A percentile compares a stretch with the other conserved stretches of the same genome.
Conservation (phyloP, 2,888 invertebrate species). For the Agrochola lota region DNA sequence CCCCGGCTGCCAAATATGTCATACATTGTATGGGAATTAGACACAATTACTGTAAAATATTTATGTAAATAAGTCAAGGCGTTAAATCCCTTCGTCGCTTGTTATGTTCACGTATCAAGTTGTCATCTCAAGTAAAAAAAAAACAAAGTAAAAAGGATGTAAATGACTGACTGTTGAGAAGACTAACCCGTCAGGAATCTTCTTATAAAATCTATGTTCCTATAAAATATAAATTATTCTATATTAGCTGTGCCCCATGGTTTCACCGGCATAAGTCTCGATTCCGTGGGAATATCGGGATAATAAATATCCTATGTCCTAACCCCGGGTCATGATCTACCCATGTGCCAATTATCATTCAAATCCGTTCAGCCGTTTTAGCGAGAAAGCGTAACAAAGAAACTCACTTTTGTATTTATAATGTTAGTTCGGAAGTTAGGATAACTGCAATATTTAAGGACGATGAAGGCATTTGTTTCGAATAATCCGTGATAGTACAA, state of each 20-base stretch:
- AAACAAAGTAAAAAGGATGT: slow-evolving; percentile 1
- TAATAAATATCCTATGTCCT: no score
- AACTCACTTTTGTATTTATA: no score
- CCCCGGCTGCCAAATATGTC: slow-evolving; percentile 75
- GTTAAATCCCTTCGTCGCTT: neutral
- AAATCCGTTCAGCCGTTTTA: no score
- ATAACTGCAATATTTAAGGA: neutral
- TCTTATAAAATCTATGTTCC: slow-evolving; percentile 5
- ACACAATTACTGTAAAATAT: slow-evolving; percentile 33
- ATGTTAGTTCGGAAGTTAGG: no score
- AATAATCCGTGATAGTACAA: neutral
- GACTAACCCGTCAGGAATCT: slow-evolving; percentile 8
- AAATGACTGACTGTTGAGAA: slow-evolving; percentile 13
- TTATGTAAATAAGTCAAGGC: neutral
- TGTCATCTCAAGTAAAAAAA: neutral
- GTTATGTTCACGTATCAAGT: neutral
- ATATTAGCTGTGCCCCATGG: neutral
- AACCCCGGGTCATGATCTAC: no score
- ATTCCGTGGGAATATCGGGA: no score
- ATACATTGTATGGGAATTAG: slow-evolving; percentile 40
- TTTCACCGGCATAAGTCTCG: no score
- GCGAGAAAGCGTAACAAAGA: no score
- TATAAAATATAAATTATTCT: neutral
- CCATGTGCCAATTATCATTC: no score
- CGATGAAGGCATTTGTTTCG: no score